Base-by-base conservation (phyloP, 2,797 vertebrate species). In the Vireo griseus region DNA sequence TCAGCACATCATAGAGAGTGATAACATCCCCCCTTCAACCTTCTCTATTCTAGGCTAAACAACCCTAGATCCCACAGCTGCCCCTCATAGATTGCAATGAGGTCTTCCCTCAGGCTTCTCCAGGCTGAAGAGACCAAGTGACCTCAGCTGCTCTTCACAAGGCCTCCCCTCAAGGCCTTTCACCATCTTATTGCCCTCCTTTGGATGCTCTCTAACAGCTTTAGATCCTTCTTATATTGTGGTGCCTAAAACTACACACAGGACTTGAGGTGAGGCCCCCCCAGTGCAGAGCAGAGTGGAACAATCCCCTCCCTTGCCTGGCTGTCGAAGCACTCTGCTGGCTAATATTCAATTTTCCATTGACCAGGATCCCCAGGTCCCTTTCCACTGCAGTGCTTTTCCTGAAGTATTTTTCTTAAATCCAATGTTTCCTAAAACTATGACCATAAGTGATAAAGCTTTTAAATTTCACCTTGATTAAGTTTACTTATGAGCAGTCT, bases 271-370 rank as follows among this genome's bases (percentile, higher is more conserved):
- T 29, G 33, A 63, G 40, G 28, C 12, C 42, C 22, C 9, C 9
- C 33, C 24, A 55, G 24, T 6, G 8, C 19, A 62, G 58, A 55
- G 24, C 4, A 16, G 40, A 54, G 40, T 40, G 16, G 19, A 25
- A 48, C 11, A 55, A 42, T 74, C 2, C 13, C 16, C 19, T 68
- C 26, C 42, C 16, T 29, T 20, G 4, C 29, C 28, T 16, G 2
- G 4, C 24, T 68, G 55, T 20, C 0, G 0, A 55, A 11, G 6
- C 15, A 50, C 15, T 8, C 5, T 39, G 24, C 16, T 69, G 71
- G 57, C 8, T 50, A 29, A 57, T 6, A 17, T 44, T 39, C 10
- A 50, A 6, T 28, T 51, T 57, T 28, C 11, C 14, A 25, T 7
- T 11, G 6, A 50, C 28, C 16, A 39, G 24, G 28, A 22, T 24